Base-by-base conservation (phyloP, 1,140 invertebrate species). In the Drosophila arawakana region DNA sequence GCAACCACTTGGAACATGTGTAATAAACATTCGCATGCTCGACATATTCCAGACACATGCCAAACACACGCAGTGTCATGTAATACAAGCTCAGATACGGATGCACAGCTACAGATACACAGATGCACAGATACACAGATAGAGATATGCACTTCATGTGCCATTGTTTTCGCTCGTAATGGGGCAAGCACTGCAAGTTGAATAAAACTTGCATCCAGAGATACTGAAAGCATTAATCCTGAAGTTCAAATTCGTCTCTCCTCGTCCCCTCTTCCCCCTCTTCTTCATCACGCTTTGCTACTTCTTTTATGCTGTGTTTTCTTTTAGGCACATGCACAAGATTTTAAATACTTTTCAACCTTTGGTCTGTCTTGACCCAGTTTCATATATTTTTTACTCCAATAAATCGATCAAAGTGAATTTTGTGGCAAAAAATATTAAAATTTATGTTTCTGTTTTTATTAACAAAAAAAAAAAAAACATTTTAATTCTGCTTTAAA, bases 11-110 rank as follows among this genome's bases (percentile, higher is more conserved):
- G 57, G 43, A 73, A 54, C 65, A 68, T 13, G 57, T 61, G 71
- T 69, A 61, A 73, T 73, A 73, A 73, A 73, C 71, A 73, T 61
- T 52, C 55, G 39, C 70, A 72, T 66, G 69, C 55, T 68, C 55
- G 52, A 66, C 61, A 72, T 72, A 57, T 43, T 62, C 65, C 61
- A 72, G 59, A 66, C 61, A 72, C 61, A 46, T 72, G 52, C 69
- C 69, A 62, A 66, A 49, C 69, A 72, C 69, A 72, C 44, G 52
- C 61, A 72, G 35, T 46, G 49, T 39, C 63, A 67, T 67, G 62
- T 73, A 25, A 15, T 18, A 73, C 63, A 73, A 58, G 41, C 18
- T 30, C 66, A 69, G 15, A 21, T 30, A 61, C 44, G 43, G 8
- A 58, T 10, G 25, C 55, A 41, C 15, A 43, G 4, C 46, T 41